Evolutionary conservation across 2,888 invertebrate species (phyloP).

Genomic region (Cheiracanthium punctorium): DNA sequence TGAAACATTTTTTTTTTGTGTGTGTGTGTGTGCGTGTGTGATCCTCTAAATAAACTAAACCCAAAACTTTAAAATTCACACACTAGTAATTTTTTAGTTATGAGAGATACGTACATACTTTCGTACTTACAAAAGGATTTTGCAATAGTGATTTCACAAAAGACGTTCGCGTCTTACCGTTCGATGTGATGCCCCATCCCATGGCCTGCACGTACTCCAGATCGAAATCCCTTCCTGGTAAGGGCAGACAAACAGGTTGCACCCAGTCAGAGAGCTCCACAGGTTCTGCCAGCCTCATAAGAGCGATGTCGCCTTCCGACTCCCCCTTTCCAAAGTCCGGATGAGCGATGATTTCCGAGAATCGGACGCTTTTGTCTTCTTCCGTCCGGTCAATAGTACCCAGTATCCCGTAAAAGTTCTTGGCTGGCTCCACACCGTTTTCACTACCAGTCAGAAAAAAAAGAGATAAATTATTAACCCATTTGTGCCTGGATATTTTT

Average conservation of each 20-base stretch:
- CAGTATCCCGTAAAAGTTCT: slow-evolving; percentile 32
- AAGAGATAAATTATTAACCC: no score
- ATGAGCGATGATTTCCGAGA: slow-evolving; percentile 37
- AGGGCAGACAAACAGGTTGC: slow-evolving; percentile 27
- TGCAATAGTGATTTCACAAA: no score
- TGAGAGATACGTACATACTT: no score
- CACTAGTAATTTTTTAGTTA: no score
- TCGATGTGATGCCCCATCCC: slow-evolving; percentile 54
- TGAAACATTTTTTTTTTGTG: no score
- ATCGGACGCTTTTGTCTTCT: slow-evolving; percentile 29
- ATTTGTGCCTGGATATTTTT: no score
- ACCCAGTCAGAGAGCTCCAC: slow-evolving; percentile 13
- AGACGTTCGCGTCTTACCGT: no score
- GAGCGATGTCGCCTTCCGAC: slow-evolving; percentile 48
- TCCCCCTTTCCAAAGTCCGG: slow-evolving; percentile 30
- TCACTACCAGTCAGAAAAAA: slow-evolving; percentile 19
- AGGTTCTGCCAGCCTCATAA: slow-evolving; percentile 12
- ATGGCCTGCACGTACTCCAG: slow-evolving; percentile 25
- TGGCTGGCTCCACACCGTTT: slow-evolving; percentile 31
- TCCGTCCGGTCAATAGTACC: slow-evolving; percentile 34
- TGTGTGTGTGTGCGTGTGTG: no score
- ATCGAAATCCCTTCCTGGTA: slow-evolving; percentile 28
- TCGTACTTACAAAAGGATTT: no score
- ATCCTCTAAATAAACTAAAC: no score
- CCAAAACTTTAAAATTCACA: no score